Evolutionary conservation across 2,797 vertebrate species (phyloP).

Genomic region (Labeo calbasu): DNA sequence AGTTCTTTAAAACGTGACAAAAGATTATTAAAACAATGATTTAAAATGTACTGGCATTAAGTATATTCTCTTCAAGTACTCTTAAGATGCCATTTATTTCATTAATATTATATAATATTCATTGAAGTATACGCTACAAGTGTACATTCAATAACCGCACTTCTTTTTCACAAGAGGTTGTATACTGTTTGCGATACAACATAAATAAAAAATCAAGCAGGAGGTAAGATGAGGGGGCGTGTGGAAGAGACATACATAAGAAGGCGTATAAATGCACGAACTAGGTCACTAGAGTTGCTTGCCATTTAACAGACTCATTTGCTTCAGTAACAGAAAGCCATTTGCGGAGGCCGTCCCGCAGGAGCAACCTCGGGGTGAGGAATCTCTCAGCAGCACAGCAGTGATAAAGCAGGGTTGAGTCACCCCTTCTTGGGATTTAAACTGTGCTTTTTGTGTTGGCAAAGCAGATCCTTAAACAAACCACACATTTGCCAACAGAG

Average conservation of each 20-base stretch:
- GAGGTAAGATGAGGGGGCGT: not conserved
- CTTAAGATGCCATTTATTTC: not conserved
- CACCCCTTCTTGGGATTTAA: not conserved
- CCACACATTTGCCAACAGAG: not conserved
- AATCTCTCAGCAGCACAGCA: not conserved
- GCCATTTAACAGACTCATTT: conserved; percentile 20
- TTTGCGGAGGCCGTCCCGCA: not conserved
- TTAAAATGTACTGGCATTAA: not conserved
- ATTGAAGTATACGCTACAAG: too few species aligned
- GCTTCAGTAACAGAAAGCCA: conserved; percentile 4
- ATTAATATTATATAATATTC: not conserved
- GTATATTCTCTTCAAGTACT: not conserved
- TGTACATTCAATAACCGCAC: not conserved
- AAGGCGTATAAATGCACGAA: not conserved
- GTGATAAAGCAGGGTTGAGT: not conserved
- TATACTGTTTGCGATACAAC: not conserved
- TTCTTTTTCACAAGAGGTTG: not conserved
- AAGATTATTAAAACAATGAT: not conserved
- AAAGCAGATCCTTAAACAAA: conserved; percentile 21
- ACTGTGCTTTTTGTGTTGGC: not conserved
- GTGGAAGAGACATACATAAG: not conserved
- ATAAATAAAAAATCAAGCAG: not conserved
- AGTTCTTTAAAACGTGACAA: not conserved
- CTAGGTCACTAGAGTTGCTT: conserved; percentile 19
- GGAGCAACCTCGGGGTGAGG: not conserved